A percentile compares a stretch with the other conserved stretches of the same genome.
phyloP scores from a whole-genome alignment of 2,888 invertebrate species.

The Drosophila ezoana region DNA sequence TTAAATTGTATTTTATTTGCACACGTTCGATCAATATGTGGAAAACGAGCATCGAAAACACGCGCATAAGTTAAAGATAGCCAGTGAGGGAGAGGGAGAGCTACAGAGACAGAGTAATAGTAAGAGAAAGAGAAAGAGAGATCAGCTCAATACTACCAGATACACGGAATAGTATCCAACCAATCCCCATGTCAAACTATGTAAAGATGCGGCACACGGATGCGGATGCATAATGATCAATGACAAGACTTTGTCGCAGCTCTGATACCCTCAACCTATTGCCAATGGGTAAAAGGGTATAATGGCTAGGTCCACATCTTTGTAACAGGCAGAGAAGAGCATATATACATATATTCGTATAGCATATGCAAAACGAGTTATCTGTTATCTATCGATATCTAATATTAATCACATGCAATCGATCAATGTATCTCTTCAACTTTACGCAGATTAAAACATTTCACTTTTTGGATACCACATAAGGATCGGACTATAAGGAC shows the following conservation, averaged over 20 bases:
- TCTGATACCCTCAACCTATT: too few relatives aligned
- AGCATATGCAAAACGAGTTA: too few relatives aligned
- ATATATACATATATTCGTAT: too few relatives aligned
- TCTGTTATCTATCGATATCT: too few relatives aligned
- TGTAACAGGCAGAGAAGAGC: too few relatives aligned
- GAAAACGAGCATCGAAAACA: conserved; percentile 45
- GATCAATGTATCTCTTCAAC: too few relatives aligned
- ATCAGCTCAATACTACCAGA: not conserved
- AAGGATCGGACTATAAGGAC: too few relatives aligned
- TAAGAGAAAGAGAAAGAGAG: not conserved
- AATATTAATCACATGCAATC: too few relatives aligned
- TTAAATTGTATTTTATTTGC: conserved; percentile 82
- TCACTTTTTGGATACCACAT: too few relatives aligned
- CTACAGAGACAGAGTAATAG: not conserved
- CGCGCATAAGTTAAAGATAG: conserved; percentile 57
- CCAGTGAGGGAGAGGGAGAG: not conserved
- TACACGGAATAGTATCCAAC: conserved; percentile 1
- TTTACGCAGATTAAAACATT: too few relatives aligned
- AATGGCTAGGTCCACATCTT: too few relatives aligned
- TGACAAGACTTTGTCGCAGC: conserved; percentile 20
- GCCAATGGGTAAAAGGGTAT: too few relatives aligned
- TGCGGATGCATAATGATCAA: conserved; percentile 66
- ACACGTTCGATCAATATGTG: conserved; percentile 81
- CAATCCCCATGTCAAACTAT: conserved; percentile 16
- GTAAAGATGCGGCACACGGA: conserved; percentile 33